A percentile compares a stretch with the other conserved stretches of the same genome.
Conservation (phyloP, 2,888 invertebrate genomes). For the Spodoptera littoralis region DNA sequence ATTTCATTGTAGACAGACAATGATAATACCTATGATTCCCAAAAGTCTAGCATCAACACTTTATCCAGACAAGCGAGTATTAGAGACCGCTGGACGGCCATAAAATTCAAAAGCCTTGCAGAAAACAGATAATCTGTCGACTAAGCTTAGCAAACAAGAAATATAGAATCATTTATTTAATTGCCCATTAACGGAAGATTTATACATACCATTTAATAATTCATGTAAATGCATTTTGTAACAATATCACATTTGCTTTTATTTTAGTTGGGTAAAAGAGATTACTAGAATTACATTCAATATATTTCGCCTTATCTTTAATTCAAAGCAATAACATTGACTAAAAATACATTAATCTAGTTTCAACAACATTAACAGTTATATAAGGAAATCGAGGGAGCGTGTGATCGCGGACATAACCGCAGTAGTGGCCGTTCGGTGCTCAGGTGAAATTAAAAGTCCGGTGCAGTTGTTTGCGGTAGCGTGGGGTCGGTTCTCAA, state of each 20-base stretch:
- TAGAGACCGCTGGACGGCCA: constrained; percentile 8
- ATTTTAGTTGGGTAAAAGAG: too few species aligned
- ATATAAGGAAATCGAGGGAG: constrained; percentile 38
- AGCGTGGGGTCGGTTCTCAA: constrained; percentile 65
- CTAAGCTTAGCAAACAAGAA: constrained; percentile 35
- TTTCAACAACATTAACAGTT: constrained; percentile 38
- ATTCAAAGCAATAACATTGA: too few species aligned
- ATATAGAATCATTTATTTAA: constrained; percentile 42
- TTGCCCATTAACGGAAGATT: constrained; percentile 37
- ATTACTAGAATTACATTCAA: too few species aligned
- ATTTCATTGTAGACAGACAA: constrained; percentile 1
- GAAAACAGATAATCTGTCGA: constrained; percentile 36
- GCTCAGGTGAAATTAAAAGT: constrained; percentile 84
- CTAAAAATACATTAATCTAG: constrained; percentile 14
- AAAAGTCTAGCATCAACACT: constrained; percentile 1
- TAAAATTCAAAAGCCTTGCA: constrained; percentile 37
- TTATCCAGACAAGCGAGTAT: constrained; percentile 9
- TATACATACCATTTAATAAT: constrained; percentile 30
- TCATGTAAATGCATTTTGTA: constrained; percentile 3
- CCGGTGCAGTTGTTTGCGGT: constrained; percentile 81
- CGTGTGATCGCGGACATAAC: constrained; percentile 66
- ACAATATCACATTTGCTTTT: too few species aligned
- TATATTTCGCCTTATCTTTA: too few species aligned
- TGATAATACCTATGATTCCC: background rate
- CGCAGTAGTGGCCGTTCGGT: constrained; percentile 65